Evolutionary conservation across 2,113 vertebrate genomes (phyloP), one percentile per base, ranked within the genome.

Genomic region (Erinaceus europaeus): DNA sequence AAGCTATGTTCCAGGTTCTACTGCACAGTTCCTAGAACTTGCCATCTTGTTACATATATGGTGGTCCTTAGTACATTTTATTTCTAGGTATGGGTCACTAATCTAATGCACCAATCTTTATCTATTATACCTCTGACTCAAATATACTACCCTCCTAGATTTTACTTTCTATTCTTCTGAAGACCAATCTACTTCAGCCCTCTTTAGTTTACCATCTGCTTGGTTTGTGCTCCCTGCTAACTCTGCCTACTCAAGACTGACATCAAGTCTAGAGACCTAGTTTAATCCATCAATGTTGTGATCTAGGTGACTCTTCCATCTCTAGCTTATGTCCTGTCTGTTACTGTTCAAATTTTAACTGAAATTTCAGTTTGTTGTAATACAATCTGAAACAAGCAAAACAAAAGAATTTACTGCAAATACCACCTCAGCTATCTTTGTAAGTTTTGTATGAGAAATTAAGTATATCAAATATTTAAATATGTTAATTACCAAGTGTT

Each of bases 351-450:
- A 82, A 74, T 69, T 13, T 6, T 9, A 64, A 48, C 13, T 85
- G 61, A 82, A 1, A 71, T 48, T 46, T 79, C 48, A 50, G 61
- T 76, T 44, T 64, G 62, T 23, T 94, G 85, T 38, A 77, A 23
- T 78, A 79, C 1, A 80, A 50, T 61, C 10, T 72, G 69, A 27
- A 90, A 50, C n/a, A 32, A 42, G n/a, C 20, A 86, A 89, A 89
- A 88, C 2, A 75, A 4, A 57, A 72, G 29, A 91, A 75, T 32
- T 61, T 72, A 67, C 14, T 77, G 0, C 62, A 87, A 87, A n/a
- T 76, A 73, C 46, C 25, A 74, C 50, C 27, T n/a, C 18, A 64
- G 14, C 6, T 75, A 91, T 87, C 62, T 57, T 87, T 52, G 9
- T 61, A 81, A n/a, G n/a, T n/a, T n/a, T n/a, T n/a, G n/a, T n/a